Evolutionary conservation across 2,113 vertebrate species (phyloP).

Genomic region (Leptobrachium ailaonicum): DNA sequence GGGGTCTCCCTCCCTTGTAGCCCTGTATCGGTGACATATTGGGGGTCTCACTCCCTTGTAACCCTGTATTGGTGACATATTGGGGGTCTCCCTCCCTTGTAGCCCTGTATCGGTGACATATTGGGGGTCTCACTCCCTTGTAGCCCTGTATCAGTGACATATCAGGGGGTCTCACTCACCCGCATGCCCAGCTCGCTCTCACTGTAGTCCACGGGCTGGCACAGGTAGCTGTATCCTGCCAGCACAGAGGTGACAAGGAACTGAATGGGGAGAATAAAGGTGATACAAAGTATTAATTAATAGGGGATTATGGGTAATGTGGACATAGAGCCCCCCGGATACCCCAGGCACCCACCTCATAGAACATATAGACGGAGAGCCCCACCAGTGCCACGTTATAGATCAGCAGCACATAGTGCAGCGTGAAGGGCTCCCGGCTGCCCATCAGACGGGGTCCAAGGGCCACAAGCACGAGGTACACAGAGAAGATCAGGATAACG

Average conservation of each 20-base stretch:
- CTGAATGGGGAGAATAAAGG: conserved; percentile 48
- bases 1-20: too few species aligned
- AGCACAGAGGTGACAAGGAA: conserved; percentile 68
- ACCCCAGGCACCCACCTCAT: conserved; percentile 61
- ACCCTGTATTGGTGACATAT: too few species aligned
- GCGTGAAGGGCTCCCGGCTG: conserved; percentile 53
- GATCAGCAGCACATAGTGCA: conserved; percentile 60
- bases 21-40: too few species aligned
- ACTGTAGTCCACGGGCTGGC: conserved; percentile 68
- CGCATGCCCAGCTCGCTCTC: conserved; percentile 59
- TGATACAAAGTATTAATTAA: neutral
- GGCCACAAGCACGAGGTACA: conserved; percentile 62
- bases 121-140: too few species aligned
- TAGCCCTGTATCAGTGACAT: too few species aligned
- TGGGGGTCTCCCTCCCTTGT: too few species aligned
- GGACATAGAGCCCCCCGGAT: neutral
- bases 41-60: too few species aligned
- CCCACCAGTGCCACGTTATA: conserved; percentile 67
- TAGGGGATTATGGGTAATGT: too few species aligned
- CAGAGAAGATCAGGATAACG: conserved; percentile 58
- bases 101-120: too few species aligned
- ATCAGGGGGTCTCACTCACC: conserved; percentile 49
- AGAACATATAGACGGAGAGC: conserved; percentile 70
- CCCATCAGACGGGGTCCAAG: conserved; percentile 61
- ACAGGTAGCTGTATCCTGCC: conserved; percentile 70